Evolutionary conservation across 2,113 vertebrate species (phyloP), one percentile per base, ranked within the genome.

Genomic region (Physeter macrocephalus): DNA sequence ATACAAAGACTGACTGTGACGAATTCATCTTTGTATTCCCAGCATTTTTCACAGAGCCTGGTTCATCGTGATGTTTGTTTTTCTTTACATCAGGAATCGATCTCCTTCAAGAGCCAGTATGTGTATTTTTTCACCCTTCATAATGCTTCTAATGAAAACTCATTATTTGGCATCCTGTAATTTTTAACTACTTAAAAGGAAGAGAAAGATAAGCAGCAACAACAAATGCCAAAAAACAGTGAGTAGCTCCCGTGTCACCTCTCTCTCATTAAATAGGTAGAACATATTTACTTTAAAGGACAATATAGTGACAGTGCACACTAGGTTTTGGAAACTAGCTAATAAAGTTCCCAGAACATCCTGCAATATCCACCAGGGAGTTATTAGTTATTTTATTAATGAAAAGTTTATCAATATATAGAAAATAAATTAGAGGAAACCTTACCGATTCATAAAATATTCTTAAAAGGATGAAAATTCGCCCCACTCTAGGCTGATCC

Each of bases 171-270:
- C 31, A 62, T 75, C 52, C 57, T 85, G 52, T 54, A 62, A 41
- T 72, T 82, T 88, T 80, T 92, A 66, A 82, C 12, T 54, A 36
- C 61, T 71, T 93, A 61, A 80, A 94, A 77, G 59, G 94, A 96
- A 82, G 39, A 96, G 57, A 59, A 93, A 93, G 92, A 69, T 78
- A 41, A 57, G 29, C 25, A 67, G 52, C 34, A 88, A 69, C 6
- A 85, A 64, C 27, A 74, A 93, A 57, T 89, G 77, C n/a, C 89
- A 46, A 95, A n/a, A 80, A 66, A 25, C 13, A 78, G 21, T 23
- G 34, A 84, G 13, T 13, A 7, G 31, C 31, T 34, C 31, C 12
- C 6, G 0, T 57, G 8, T 86, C 46, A 86, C 27, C 7, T 57
- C 5, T 75, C 34, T 87, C 49, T 69, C 59, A 6, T 84, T 93